Base-by-base conservation (phyloP, 2,888 invertebrate species). In the Heteromyza rotundicornis region DNA sequence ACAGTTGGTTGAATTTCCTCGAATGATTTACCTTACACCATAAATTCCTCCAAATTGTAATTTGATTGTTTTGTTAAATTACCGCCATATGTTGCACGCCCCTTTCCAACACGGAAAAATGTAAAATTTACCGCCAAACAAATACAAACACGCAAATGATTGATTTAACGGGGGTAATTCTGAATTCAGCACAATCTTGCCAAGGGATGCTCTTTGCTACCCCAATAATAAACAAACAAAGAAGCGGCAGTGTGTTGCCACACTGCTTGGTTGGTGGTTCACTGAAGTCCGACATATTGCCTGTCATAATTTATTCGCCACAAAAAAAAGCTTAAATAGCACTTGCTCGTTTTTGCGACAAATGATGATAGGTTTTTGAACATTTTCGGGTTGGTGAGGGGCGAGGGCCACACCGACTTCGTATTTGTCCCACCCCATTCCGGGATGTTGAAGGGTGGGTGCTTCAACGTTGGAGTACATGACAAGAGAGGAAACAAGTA, bases 291-390 rank as follows among this genome's bases (percentile, higher is more conserved):
- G 32, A 12, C 32, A 32, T 32, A 32, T 32, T 32, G 32, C 7
- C 32, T 32, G 32, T 32, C 32, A 32, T 32, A 32, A 32, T 32
- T 32, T 32, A 32, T 32, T 5, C 32, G 32, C 32, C 32, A 32
- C 32, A 12, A 12, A 32, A 32, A n/a, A n/a, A 12, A 32, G 7
- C 12, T 12, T 32, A 32, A 32, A 12, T 12, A 12, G 32, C 32
- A 8, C 32, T 5, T 12, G 32, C 19, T 50, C 20, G 19, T 20
- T 20, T 22, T 23, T 16, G 23, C 23, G 16, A 23, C 51, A 51
- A 51, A 51, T 51, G 51, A 51, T 51, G 51, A 51, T 51, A 23
- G 20, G 7, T 24, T 10, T 7, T 51, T 32, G 32, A 12, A 32
- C 5, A 32, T 32, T 32, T 32, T 32, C 12, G 32, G 7, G 32